Evolutionary conservation across 1,140 invertebrate genomes (phyloP).

Genomic region (Pseudomyrmex gracilis): DNA sequence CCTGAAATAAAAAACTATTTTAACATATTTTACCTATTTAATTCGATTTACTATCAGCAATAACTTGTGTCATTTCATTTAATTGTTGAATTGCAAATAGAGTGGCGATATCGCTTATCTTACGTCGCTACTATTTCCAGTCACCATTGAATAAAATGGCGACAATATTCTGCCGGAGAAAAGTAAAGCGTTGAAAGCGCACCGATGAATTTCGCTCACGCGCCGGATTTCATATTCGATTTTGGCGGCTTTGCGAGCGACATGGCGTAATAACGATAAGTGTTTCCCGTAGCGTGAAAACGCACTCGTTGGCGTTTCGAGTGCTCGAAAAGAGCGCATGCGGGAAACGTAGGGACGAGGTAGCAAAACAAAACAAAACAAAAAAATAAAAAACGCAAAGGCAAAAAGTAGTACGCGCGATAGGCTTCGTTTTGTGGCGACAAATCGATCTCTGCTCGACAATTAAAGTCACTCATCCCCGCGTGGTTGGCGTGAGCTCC

Average conservation of each 20-base stretch:
- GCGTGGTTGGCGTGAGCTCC: slow-evolving; percentile 70
- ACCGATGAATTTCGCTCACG: slow-evolving; percentile 17
- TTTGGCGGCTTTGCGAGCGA: slow-evolving; percentile 37
- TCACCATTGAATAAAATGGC: neutral
- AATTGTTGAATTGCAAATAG: neutral
- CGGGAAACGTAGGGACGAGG: neutral
- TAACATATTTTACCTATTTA: too few relatives aligned
- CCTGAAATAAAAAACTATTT: too few relatives aligned
- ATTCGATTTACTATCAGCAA: too few relatives aligned
- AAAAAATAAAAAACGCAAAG: neutral
- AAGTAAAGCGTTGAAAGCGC: slow-evolving; percentile 13
- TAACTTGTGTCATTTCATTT: neutral
- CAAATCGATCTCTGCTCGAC: slow-evolving; percentile 83
- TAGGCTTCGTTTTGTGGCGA: slow-evolving; percentile 72
- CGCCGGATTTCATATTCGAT: slow-evolving; percentile 52
- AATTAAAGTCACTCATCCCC: slow-evolving; percentile 82
- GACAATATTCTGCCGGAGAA: neutral
- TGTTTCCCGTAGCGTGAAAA: slow-evolving; percentile 56
- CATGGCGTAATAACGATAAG: slow-evolving; percentile 54
- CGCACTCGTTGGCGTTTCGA: slow-evolving; percentile 39
- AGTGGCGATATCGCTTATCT: neutral
- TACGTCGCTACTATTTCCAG: neutral
- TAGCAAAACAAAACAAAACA: slow-evolving; percentile 30
- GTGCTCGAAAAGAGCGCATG: too few relatives aligned
- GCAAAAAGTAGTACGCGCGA: slow-evolving; percentile 62